Conservation (phyloP, 2,113 vertebrate species). For the Semicossyphus pulcher region DNA sequence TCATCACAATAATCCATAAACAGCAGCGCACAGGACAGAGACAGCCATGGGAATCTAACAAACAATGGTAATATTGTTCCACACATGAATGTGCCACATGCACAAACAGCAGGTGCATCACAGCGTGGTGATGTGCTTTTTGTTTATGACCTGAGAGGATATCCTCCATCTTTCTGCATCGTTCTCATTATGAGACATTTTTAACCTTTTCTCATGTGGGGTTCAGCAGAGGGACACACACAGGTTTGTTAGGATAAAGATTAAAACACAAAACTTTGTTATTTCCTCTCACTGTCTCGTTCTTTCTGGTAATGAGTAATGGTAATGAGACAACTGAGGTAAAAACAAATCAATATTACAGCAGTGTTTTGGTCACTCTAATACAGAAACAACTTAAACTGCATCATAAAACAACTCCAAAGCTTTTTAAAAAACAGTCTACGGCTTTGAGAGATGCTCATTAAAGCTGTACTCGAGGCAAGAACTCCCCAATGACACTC, state of each 20-base stretch:
- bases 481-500: too few relatives aligned
- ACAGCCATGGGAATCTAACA: slow-evolving; percentile 65
- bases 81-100: slow-evolving; percentile 43
- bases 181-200: slow-evolving; percentile 23
- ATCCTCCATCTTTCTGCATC: slow-evolving; percentile 48
- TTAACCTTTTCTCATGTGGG: slow-evolving; percentile 13
- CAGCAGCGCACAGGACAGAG: slow-evolving; percentile 37
- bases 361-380: too few relatives aligned
- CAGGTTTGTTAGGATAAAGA: not conserved
- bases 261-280: not conserved
- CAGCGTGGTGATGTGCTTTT: slow-evolving; percentile 17
- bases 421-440: too few relatives aligned
- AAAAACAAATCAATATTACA: too few relatives aligned
- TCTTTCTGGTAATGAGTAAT: not conserved
- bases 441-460: too few relatives aligned
- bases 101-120: slow-evolving; percentile 18
- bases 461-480: too few relatives aligned
- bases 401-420: too few relatives aligned
- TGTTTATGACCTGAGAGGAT: slow-evolving; percentile 40
- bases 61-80: slow-evolving; percentile 75
- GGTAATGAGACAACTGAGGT: too few relatives aligned
- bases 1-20: slow-evolving; percentile 62
- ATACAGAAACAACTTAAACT: too few relatives aligned
- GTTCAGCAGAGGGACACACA: not conserved
- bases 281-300: not conserved